phyloP scores from a whole-genome alignment of 2,113 vertebrate genomes.

The Furnarius figulus region DNA sequence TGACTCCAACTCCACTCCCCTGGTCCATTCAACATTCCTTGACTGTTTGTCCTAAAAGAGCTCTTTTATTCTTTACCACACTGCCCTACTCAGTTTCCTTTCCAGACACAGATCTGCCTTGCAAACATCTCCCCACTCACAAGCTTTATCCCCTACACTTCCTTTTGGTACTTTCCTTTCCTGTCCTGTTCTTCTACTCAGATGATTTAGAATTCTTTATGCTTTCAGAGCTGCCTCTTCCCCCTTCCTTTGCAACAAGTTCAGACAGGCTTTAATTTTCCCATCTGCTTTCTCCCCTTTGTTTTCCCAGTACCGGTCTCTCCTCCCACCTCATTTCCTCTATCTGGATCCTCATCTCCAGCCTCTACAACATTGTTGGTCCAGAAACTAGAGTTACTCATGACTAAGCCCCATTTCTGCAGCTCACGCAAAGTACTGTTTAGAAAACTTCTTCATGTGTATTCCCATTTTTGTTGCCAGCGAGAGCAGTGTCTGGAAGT shows the following conservation, averaged over 20 bases:
- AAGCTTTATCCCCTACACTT: not conserved
- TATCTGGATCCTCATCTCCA: not conserved
- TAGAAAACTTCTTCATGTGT: not conserved
- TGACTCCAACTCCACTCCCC: not conserved
- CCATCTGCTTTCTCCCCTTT: not conserved
- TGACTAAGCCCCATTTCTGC: not conserved
- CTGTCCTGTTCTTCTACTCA: not conserved
- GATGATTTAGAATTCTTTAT: not conserved
- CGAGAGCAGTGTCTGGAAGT: constrained; percentile 14
- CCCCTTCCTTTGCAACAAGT: not conserved
- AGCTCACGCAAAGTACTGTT: not conserved
- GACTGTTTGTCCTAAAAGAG: not conserved
- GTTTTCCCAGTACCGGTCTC: not conserved
- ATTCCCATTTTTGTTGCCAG: constrained; percentile 1
- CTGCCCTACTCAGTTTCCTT: not conserved
- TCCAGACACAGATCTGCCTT: not conserved
- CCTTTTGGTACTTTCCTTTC: not conserved
- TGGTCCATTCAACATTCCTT: not conserved
- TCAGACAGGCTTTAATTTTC: not conserved
- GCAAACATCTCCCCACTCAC: not conserved
- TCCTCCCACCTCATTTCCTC: constrained; percentile 18
- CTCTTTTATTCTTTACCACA: not conserved
- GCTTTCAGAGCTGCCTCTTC: not conserved
- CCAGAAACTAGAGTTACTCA: not conserved
- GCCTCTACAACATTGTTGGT: not conserved